A percentile compares a stretch with the other conserved stretches of the same genome.
phyloP scores from a whole-genome alignment of 2,888 invertebrate genomes.

The Phyllotreta striolata region DNA sequence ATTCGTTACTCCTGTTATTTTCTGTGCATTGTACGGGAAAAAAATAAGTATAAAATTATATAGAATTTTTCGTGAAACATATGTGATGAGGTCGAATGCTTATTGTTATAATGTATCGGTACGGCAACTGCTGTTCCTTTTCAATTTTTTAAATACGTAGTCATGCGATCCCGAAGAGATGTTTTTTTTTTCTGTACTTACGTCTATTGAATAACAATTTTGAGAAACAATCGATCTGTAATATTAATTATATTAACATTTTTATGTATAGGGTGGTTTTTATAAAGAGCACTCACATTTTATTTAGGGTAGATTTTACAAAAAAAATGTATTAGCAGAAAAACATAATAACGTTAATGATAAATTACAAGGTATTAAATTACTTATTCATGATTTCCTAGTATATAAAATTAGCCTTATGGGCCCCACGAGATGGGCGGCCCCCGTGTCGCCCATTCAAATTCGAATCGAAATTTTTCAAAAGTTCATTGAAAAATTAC shows the following conservation, averaged over 20 bases:
- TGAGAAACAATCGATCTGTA: too few relatives aligned
- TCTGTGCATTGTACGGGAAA: conserved; percentile 61
- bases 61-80: conserved; percentile 61
- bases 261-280: too few relatives aligned
- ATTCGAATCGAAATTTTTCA: conserved; percentile 46
- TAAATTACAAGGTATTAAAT: conserved; percentile 23
- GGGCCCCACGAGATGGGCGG: conserved; percentile 34
- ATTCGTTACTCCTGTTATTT: conserved; percentile 61
- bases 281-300: too few relatives aligned
- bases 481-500: conserved; percentile 55
- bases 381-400: conserved; percentile 32
- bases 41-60: conserved; percentile 61
- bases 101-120: conserved; percentile 54
- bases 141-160: conserved; percentile 50
- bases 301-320: too few relatives aligned
- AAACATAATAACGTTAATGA: not conserved
- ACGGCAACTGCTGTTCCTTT: conserved; percentile 51
- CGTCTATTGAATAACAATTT: too few relatives aligned
- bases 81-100: conserved; percentile 54
- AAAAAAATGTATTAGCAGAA: too few relatives aligned
- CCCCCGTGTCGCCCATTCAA: conserved; percentile 27
- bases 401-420: conserved; percentile 34
- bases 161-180: conserved; percentile 47
- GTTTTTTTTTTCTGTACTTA: not conserved
- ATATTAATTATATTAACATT: too few relatives aligned